These are phyloP conservation scores for Holacanthus passer DNA, from an alignment of 2,113 vertebrate genomes.

Conservation along the genomic window DNA sequence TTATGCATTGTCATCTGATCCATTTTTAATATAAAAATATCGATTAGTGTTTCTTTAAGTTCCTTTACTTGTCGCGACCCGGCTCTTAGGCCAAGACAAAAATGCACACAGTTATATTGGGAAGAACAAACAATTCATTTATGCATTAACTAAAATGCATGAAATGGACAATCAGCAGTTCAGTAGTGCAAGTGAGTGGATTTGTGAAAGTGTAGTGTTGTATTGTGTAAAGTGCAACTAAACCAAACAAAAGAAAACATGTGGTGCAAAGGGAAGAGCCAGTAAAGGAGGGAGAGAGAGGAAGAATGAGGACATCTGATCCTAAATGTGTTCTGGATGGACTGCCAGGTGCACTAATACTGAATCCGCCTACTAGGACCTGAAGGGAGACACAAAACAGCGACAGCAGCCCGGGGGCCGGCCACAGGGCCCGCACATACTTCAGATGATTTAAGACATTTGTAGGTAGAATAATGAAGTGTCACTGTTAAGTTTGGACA, in stretches of 20 bases:
- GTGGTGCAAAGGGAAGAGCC: not conserved
- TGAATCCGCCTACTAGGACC: not conserved
- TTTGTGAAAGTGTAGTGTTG: too few relatives aligned
- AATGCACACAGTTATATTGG: too few relatives aligned
- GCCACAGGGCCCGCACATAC: not conserved
- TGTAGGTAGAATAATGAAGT: not conserved
- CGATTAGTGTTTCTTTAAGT: not conserved
- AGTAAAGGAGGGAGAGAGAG: not conserved
- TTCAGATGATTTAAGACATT: not conserved
- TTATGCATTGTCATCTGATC: not conserved
- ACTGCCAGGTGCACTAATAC: not conserved
- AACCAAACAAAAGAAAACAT: not conserved
- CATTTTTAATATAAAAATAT: conserved; percentile 1
- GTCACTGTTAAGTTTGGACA: conserved; percentile 16
- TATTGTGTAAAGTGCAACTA: not conserved
- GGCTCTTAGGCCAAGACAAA: too few relatives aligned
- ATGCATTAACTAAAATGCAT: not conserved
- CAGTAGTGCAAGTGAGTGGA: too few relatives aligned
- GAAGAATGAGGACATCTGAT: not conserved
- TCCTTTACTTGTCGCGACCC: too few relatives aligned
- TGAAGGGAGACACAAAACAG: not conserved
- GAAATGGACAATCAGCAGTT: not conserved
- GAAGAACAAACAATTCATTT: too few relatives aligned
- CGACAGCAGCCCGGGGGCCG: too few relatives aligned
- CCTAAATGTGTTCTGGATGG: not conserved